These are phyloP conservation scores for Thamnophis elegans DNA, from an alignment of 2,797 vertebrate genomes.

Conservation along the genomic window DNA sequence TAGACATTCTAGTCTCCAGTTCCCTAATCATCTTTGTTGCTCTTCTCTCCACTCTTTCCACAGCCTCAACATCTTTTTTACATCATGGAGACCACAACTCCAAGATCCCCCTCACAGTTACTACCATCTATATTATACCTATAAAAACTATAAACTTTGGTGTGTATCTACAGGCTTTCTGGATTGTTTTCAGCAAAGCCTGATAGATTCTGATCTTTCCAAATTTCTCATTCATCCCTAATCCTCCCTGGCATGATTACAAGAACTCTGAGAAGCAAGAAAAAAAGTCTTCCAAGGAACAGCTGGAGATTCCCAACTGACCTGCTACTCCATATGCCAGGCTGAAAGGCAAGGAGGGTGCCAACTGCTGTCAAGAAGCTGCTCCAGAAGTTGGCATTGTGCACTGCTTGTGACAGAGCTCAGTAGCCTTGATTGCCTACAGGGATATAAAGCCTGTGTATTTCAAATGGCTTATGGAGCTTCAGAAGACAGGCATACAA, in stretches of 20 bases:
- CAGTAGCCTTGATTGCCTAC: background rate
- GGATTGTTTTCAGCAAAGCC: background rate
- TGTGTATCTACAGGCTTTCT: background rate
- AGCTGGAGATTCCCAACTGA: background rate
- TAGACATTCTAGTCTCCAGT: background rate
- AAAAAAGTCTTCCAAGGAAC: background rate
- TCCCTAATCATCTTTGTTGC: background rate
- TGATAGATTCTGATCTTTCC: background rate
- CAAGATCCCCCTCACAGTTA: background rate
- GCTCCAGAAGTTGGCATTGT: background rate
- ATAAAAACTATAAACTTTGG: background rate
- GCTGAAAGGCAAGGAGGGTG: background rate
- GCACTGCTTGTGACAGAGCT: background rate
- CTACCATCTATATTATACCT: background rate
- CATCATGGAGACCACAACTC: background rate
- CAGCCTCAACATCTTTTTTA: background rate
- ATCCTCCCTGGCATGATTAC: background rate
- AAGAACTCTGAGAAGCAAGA: background rate
- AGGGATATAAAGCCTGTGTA: background rate
- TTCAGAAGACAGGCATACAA: background rate
- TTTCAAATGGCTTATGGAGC: background rate
- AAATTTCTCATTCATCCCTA: background rate
- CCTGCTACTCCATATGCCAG: background rate
- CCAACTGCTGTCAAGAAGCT: background rate
- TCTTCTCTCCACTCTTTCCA: background rate